A percentile compares a stretch with the other conserved stretches of the same genome.
phyloP scores from a whole-genome alignment of 2,888 invertebrate genomes.

The Noctua janthina region DNA sequence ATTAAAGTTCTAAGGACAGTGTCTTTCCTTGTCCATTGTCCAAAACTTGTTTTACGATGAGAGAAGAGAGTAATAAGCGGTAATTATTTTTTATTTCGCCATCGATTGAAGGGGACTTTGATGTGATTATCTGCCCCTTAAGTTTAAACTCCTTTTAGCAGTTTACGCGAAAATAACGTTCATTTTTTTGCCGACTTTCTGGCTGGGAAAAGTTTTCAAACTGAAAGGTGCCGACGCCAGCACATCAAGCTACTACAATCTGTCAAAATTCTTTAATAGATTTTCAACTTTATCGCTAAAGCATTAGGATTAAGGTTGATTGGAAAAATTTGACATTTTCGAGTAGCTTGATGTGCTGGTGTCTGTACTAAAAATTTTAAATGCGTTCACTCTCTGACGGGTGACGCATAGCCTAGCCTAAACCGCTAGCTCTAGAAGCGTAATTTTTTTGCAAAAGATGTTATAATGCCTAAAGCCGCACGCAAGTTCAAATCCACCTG shows the following conservation, averaged over 20 bases:
- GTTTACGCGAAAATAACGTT: not conserved
- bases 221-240: not conserved
- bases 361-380: not conserved
- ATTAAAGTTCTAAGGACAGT: conserved; percentile 75
- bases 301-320: no score
- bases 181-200: not conserved
- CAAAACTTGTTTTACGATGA: conserved; percentile 81
- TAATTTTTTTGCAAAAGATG: no score
- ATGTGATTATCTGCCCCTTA: not conserved
- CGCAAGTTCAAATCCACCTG: not conserved
- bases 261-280: no score
- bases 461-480: no score
- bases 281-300: no score
- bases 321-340: no score
- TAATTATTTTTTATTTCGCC: conserved; percentile 17
- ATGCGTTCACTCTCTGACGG: not conserved
- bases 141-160: not conserved
- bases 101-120: not conserved
- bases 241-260: no score
- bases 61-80: conserved; percentile 10
- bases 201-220: not conserved
- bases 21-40: conserved; percentile 84
- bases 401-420: not conserved
- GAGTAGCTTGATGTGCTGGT: no score
- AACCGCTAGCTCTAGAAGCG: no score